Conservation (phyloP, 2,797 vertebrate genomes). For the Rachycentron canadum region DNA sequence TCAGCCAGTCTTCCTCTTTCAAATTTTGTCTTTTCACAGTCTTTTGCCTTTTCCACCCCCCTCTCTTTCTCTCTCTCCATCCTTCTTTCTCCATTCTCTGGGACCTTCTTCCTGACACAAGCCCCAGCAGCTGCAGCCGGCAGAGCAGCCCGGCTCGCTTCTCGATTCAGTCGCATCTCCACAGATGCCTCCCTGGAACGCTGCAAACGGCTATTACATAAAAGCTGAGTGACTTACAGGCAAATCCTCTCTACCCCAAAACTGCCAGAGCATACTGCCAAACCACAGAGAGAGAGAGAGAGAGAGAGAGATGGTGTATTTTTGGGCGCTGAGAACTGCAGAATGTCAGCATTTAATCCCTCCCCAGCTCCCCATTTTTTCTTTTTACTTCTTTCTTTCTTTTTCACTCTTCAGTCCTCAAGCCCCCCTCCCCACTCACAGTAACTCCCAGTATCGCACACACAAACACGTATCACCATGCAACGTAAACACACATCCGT, state of each 20-base stretch:
- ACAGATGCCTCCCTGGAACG: constrained; percentile 69
- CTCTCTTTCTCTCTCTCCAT: background rate
- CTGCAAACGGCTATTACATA: constrained; percentile 79
- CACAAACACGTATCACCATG: background rate
- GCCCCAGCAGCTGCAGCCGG: constrained; percentile 44
- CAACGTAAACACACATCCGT: constrained; percentile 18
- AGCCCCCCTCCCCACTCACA: constrained; percentile 15
- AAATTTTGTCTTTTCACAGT: constrained; percentile 43
- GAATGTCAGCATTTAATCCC: constrained; percentile 81
- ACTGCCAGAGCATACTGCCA: constrained; percentile 69
- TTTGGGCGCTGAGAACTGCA: constrained; percentile 72
- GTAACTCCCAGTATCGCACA: constrained; percentile 7
- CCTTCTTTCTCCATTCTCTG: constrained; percentile 20
- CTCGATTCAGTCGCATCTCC: constrained; percentile 63
- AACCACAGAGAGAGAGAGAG: constrained; percentile 51
- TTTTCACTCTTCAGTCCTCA: constrained; percentile 43
- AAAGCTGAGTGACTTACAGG: constrained; percentile 83
- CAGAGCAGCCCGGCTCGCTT: constrained; percentile 32
- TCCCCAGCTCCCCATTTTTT: constrained; percentile 64
- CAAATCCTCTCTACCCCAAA: constrained; percentile 82
- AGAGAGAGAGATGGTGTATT: constrained; percentile 68
- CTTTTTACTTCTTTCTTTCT: constrained; percentile 39
- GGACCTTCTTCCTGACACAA: constrained; percentile 65
- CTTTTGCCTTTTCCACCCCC: constrained; percentile 6
- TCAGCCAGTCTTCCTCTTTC: constrained; percentile 31